phyloP scores from a whole-genome alignment of 1,140 invertebrate species.

The Scaptodrosophila lebanonensis region DNA sequence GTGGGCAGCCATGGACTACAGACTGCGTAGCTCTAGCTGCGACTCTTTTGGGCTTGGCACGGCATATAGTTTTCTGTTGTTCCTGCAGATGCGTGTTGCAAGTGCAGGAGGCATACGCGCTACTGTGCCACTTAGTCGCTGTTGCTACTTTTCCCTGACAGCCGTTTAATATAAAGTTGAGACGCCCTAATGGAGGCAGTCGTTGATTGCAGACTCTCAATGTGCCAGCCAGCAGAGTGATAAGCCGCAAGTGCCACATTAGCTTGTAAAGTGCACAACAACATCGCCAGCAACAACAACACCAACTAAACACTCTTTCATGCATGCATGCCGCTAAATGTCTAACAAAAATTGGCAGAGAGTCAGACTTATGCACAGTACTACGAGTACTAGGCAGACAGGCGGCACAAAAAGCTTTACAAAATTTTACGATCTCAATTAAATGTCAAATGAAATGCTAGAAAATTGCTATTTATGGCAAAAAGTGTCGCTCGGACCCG shows the following conservation, averaged over 20 bases:
- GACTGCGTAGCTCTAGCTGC: constrained; percentile 14
- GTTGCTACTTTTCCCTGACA: no score
- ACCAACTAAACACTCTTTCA: no score
- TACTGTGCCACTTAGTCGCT: constrained; percentile 61
- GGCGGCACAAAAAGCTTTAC: constrained; percentile 60
- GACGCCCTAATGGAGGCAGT: constrained; percentile 42
- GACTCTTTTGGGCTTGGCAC: no score
- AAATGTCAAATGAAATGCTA: constrained; percentile 75
- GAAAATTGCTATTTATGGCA: constrained; percentile 71
- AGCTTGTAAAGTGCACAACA: no score
- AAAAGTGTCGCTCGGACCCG: neutral
- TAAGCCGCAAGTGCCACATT: no score
- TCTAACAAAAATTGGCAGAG: constrained; percentile 21
- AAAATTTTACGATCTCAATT: constrained; percentile 76
- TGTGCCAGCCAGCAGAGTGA: no score
- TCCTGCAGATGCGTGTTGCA: constrained; percentile 38
- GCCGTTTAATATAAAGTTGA: constrained; percentile 60
- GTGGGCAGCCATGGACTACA: constrained; percentile 46
- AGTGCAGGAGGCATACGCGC: constrained; percentile 19
- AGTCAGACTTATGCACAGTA: no score
- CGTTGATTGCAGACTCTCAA: no score
- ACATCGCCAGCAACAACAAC: no score
- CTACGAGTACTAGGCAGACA: no score
- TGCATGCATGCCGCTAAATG: no score
- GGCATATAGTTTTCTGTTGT: constrained; percentile 21